A percentile compares a stretch with the other conserved stretches of the same genome.
Evolutionary conservation across 2,797 vertebrate species (phyloP).

Genomic region (Typhlichthys subterraneus): DNA sequence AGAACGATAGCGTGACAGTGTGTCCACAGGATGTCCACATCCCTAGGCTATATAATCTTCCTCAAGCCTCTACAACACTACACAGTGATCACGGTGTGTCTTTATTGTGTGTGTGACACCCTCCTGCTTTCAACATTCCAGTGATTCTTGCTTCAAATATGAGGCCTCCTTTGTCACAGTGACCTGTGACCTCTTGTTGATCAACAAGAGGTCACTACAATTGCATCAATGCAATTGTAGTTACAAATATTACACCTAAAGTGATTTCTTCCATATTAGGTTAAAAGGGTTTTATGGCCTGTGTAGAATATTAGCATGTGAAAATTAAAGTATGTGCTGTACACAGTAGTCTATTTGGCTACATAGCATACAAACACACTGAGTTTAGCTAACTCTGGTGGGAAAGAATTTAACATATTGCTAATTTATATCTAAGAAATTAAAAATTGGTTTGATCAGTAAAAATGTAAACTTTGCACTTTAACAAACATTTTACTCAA

Average conservation of each 20-base stretch:
- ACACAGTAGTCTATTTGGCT: conserved; percentile 2
- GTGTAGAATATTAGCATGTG: not conserved
- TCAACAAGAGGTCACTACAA: too few species aligned
- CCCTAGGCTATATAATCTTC: conserved; percentile 31
- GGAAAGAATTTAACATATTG: too few species aligned
- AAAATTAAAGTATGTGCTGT: not conserved
- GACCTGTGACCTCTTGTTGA: conserved; percentile 16
- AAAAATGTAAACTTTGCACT: too few species aligned
- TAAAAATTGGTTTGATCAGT: too few species aligned
- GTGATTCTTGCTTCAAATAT: conserved; percentile 23
- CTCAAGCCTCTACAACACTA: conserved; percentile 36
- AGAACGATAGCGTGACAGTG: conserved; percentile 35
- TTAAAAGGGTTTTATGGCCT: not conserved
- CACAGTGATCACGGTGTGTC: conserved; percentile 23
- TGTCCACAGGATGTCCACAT: conserved; percentile 33
- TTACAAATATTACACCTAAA: conserved; percentile 16
- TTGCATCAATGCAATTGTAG: not conserved
- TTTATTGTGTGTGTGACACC: conserved; percentile 33
- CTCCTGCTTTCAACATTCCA: conserved; percentile 31
- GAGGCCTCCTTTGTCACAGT: conserved; percentile 11
- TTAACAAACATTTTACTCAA: too few species aligned
- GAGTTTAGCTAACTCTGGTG: too few species aligned
- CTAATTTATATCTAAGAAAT: too few species aligned
- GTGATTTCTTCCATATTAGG: not conserved
- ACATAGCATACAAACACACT: too few species aligned